phyloP scores from a whole-genome alignment of 35 echinoderm and acorn worm genomes.

The Apostichopus californicus region DNA sequence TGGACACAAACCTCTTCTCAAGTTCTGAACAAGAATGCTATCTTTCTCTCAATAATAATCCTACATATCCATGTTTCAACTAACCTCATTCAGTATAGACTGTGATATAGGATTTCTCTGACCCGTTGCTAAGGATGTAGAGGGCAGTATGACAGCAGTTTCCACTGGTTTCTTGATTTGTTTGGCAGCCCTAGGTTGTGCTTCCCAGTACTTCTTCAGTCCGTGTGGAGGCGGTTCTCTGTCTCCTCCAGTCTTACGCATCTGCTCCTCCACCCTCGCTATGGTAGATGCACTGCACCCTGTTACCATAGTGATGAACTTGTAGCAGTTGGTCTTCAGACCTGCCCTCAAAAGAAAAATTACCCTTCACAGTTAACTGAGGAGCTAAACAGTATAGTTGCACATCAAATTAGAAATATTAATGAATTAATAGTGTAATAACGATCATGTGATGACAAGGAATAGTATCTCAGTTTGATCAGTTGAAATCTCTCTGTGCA shows the following conservation, averaged over 20 bases:
- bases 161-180: conserved; percentile 18
- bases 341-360: conserved; percentile 26
- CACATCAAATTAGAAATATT: background rate
- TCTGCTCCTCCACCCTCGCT: conserved; percentile 84
- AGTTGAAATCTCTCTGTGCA: too few species aligned
- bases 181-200: conserved; percentile 70
- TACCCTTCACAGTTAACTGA: too few species aligned
- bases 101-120: conserved; percentile 42
- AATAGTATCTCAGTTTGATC: too few species aligned
- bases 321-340: conserved; percentile 82
- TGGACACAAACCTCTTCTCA: too few species aligned
- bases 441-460: too few species aligned
- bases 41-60: too few species aligned
- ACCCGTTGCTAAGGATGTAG: conserved; percentile 27
- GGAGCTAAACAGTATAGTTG: too few species aligned
- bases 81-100: background rate
- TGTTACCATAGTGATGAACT: conserved; percentile 94
- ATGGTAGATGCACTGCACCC: conserved; percentile 94
- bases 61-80: background rate
- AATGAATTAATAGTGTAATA: background rate
- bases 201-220: conserved; percentile 91
- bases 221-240: conserved; percentile 93
- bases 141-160: background rate
- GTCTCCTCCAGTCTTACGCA: conserved; percentile 88
- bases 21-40: too few species aligned